A percentile compares a stretch with the other conserved stretches of the same genome.
phyloP scores from a whole-genome alignment of 23 tunicate genomes.

The Corella eumyota region DNA sequence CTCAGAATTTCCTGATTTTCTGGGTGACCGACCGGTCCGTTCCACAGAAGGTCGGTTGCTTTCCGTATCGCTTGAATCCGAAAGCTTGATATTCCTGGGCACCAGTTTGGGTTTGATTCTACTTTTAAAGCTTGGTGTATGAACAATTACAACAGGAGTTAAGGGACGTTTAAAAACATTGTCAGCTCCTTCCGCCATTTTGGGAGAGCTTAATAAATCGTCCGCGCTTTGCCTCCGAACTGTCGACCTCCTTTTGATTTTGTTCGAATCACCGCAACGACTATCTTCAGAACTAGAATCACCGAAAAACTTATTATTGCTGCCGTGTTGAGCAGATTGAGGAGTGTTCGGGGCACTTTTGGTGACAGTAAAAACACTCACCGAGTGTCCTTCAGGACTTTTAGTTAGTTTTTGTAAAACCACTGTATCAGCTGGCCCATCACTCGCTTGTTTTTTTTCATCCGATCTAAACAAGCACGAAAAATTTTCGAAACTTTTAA shows the following conservation, averaged over 20 bases:
- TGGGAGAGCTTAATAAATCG: constrained; percentile 3
- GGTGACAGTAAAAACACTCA: constrained; percentile 50
- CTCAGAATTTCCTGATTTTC: neutral
- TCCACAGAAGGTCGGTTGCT: neutral
- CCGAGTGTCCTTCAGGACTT: constrained; percentile 34
- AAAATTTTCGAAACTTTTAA: no score
- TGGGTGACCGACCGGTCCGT: neutral
- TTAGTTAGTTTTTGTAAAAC: constrained; percentile 21
- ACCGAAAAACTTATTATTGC: neutral
- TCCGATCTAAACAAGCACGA: no score
- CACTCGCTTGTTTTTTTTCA: no score
- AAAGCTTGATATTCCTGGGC: no score
- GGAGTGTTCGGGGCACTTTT: constrained; percentile 54
- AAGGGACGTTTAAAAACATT: neutral
- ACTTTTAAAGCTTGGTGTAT: constrained; percentile 15
- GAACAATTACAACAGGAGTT: constrained; percentile 8
- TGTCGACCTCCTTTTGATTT: neutral
- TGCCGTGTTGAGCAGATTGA: neutral
- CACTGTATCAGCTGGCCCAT: constrained; percentile 14
- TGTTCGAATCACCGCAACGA: constrained; percentile 1
- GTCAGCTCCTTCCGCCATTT: neutral
- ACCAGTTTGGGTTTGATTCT: constrained; percentile 3
- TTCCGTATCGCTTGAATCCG: neutral
- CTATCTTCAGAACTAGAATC: constrained; percentile 8
- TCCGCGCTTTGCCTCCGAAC: constrained; percentile 6